phyloP scores from a whole-genome alignment of 2,113 vertebrate genomes.

The Sialia sialis region DNA sequence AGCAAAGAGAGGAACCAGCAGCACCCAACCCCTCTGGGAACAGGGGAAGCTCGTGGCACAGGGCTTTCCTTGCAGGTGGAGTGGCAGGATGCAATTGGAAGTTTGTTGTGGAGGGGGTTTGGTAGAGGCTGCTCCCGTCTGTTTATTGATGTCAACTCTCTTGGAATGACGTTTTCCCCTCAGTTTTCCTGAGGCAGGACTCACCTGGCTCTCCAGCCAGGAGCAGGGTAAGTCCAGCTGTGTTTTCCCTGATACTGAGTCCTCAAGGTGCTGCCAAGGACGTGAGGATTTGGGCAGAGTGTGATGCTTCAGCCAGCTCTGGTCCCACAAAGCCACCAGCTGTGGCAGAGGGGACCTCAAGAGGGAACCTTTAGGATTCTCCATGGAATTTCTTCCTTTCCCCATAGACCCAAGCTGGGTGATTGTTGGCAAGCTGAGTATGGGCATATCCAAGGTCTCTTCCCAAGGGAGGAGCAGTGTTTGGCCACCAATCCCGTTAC shows the following conservation, averaged over 20 bases:
- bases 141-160: background rate
- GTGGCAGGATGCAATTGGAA: background rate
- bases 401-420: background rate
- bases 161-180: background rate
- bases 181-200: background rate
- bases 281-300: background rate
- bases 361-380: background rate
- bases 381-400: background rate
- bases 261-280: background rate
- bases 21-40: background rate
- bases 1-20: accelerated
- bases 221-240: background rate
- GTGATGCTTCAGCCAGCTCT: background rate
- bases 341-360: background rate
- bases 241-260: background rate
- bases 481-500: background rate
- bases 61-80: background rate
- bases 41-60: background rate
- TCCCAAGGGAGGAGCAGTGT: accelerated
- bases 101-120: background rate
- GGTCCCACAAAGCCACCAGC: background rate
- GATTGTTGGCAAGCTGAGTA: accelerated
- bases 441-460: background rate
- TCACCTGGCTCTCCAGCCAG: background rate
- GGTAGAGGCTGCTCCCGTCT: background rate